These are phyloP conservation scores for Athene cunicularia DNA, from an alignment of 2,113 vertebrate species.

Conservation along the genomic window DNA sequence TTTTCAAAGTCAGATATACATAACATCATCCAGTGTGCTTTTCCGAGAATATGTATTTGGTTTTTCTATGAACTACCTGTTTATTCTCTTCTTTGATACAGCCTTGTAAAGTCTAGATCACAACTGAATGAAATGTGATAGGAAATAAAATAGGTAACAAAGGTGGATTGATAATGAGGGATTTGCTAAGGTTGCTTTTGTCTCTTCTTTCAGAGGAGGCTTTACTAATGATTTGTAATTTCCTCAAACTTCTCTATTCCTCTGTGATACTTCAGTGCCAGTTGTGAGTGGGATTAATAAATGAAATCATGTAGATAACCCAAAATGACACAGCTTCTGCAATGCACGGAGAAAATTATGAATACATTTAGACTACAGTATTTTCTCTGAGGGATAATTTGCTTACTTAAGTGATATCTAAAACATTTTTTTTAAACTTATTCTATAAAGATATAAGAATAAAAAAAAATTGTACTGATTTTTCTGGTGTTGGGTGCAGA, in stretches of 20 bases:
- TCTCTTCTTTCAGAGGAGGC: neutral
- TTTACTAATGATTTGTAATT: neutral
- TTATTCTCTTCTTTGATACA: neutral
- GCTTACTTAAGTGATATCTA: neutral
- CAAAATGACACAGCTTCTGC: neutral
- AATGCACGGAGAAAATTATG: neutral
- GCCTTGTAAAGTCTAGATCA: neutral
- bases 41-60: neutral
- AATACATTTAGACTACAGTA: neutral
- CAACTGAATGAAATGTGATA: neutral
- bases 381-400: neutral
- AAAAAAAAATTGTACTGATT: neutral
- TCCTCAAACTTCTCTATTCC: neutral
- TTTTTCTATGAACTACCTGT: neutral
- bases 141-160: neutral
- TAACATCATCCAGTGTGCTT: neutral
- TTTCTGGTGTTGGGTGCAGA: neutral
- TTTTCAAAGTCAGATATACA: neutral
- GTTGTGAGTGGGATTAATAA: neutral
- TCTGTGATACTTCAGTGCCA: neutral
- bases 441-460: neutral
- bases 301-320: neutral
- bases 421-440: neutral
- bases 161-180: neutral
- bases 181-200: neutral